A percentile compares a stretch with the other conserved stretches of the same genome.
phyloP scores from a whole-genome alignment of 2,888 invertebrate species.

The Dorcus parallelipipedus region DNA sequence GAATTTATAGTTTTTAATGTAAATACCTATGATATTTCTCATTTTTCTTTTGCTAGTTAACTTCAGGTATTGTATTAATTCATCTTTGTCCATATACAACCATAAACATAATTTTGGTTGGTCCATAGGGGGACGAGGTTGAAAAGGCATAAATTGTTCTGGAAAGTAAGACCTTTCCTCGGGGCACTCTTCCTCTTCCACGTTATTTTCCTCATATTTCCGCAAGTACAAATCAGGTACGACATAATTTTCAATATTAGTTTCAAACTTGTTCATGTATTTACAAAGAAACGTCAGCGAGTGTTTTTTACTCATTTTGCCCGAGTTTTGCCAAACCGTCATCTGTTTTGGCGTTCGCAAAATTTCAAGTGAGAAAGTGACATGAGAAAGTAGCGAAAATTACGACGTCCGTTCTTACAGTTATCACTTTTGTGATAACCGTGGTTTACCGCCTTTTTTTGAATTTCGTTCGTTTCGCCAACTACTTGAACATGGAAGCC shows the following conservation, averaged over 20 bases:
- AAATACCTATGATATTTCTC: constrained; percentile 34
- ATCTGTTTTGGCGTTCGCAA: constrained; percentile 3
- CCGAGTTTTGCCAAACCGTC: background rate
- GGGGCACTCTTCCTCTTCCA: constrained; percentile 1
- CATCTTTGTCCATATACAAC: constrained; percentile 36
- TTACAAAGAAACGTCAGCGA: constrained; percentile 12
- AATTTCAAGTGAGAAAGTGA: constrained; percentile 13
- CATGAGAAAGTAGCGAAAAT: background rate
- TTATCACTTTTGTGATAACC: constrained; percentile 8
- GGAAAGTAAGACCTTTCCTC: background rate
- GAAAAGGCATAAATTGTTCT: constrained; percentile 8
- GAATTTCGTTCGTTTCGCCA: constrained; percentile 4
- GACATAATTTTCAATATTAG: constrained; percentile 7
- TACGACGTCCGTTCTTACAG: background rate
- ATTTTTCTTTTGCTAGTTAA: constrained; percentile 28
- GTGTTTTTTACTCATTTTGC: constrained; percentile 3
- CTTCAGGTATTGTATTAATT: constrained; percentile 31
- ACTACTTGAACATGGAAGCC: constrained; percentile 5
- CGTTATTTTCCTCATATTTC: background rate
- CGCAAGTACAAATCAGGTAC: constrained; percentile 3
- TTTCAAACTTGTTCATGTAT: constrained; percentile 15
- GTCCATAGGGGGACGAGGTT: constrained; percentile 3
- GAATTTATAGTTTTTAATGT: background rate
- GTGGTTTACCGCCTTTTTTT: constrained; percentile 16
- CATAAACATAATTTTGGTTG: constrained; percentile 35